Base-by-base conservation (phyloP, 1,140 invertebrate species). In the Drosophila ananassae region DNA sequence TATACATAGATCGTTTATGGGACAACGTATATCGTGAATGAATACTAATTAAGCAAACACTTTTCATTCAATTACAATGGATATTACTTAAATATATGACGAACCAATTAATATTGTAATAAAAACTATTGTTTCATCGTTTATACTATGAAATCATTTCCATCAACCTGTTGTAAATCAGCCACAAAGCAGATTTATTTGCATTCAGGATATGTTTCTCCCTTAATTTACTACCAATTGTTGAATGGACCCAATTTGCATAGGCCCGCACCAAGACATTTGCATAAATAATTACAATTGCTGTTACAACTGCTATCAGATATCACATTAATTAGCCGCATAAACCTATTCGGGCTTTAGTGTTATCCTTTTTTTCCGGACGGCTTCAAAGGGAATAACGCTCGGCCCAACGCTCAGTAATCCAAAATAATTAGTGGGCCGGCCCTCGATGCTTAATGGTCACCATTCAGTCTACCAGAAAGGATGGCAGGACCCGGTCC, bases 381-480 rank as follows among this genome's bases (percentile, higher is more conserved):
- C 22, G 51, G 67, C 66, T 80, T 73, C 59, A 67, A 77, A 79
- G 55, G 80, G 66, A 74, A 79, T 81, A 67, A 57, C 58, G 58
- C 56, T 67, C 54, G 41, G 50, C 6, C 60, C 47, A 39, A n/a
- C 28, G 25, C 25, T 28, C 25, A 39, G 77, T 73, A 80, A 77
- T 67, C 81, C 77, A 84, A 85, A 85, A 80, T 84, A 85, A 85
- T 80, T 85, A 80, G 77, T 59, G 69, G 81, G 41, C 56, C 79
- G 28, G 61, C 10, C 9, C 46, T 28, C 24, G 24, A 67, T 68
- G 47, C 53, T 59, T 76, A 60, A 60, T 76, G 57, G 58, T 60
- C 68, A 66, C 62, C 61, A 58, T 58, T 75, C 72, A 47, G 60
- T 48, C 72, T 47, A 22, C 34, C 25, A 64, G n/a, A 13, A 66